Conservation (phyloP, 2,888 invertebrate genomes). For the Capitulum mitella region DNA sequence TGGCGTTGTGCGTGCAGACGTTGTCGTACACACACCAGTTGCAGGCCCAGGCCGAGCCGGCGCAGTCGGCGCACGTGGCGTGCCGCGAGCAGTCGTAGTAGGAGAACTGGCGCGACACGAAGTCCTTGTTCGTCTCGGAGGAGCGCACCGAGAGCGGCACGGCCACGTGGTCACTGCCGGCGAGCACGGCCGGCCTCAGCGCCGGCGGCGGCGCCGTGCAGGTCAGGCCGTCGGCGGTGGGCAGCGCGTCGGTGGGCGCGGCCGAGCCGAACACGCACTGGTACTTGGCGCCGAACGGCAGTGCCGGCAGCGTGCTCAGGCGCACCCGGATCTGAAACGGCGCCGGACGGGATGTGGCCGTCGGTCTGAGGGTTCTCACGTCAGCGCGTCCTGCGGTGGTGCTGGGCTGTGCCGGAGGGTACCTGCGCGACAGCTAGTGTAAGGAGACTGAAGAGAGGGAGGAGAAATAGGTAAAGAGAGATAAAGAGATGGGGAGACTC, state of each 20-base stretch:
- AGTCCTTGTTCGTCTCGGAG: conserved; percentile 90
- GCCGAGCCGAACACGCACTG: conserved; percentile 80
- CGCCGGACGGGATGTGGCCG: neutral
- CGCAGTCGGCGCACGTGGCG: conserved; percentile 69
- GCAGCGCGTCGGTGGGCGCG: conserved; percentile 76
- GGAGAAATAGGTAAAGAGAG: too few species aligned
- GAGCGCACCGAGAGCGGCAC: conserved; percentile 83
- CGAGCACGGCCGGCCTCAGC: conserved; percentile 65
- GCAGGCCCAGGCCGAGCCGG: conserved; percentile 88
- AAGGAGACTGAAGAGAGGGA: too few species aligned
- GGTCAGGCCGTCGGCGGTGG: conserved; percentile 71
- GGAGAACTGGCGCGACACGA: conserved; percentile 83
- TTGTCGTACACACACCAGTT: conserved; percentile 98
- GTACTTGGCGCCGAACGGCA: conserved; percentile 80
- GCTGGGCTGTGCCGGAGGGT: too few species aligned
- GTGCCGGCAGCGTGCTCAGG: conserved; percentile 78
- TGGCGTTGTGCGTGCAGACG: conserved; percentile 81
- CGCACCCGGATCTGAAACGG: conserved; percentile 61
- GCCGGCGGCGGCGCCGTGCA: conserved; percentile 73
- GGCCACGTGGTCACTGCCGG: conserved; percentile 62
- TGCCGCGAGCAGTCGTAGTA: conserved; percentile 81
- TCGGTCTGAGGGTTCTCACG: too few species aligned
- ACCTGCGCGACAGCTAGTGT: too few species aligned
- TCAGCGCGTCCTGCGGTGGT: too few species aligned
- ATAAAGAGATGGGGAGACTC: too few species aligned